phyloP scores from a whole-genome alignment of 2,888 invertebrate species.

The Antitype chi region DNA sequence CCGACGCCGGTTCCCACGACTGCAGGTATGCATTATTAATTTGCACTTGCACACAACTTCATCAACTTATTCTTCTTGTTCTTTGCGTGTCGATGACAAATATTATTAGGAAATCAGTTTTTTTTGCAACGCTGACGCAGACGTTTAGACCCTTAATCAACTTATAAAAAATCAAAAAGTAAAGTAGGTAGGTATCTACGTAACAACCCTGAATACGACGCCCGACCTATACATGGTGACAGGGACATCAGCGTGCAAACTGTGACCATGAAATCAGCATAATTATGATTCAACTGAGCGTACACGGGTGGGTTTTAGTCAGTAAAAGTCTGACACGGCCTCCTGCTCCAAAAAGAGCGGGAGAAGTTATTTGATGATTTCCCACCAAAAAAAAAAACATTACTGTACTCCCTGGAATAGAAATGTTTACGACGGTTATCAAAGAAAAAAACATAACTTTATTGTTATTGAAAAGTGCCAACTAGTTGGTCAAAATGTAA shows the following conservation, averaged over 20 bases:
- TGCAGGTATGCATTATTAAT: slow-evolving; percentile 74
- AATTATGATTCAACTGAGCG: no score
- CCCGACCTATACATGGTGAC: background rate
- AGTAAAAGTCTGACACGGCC: no score
- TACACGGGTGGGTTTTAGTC: no score
- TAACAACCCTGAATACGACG: background rate
- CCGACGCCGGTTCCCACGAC: slow-evolving; percentile 78
- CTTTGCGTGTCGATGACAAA: background rate
- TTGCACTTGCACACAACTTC: background rate
- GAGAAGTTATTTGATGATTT: no score
- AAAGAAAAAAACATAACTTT: no score
- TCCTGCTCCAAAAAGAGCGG: no score
- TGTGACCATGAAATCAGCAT: background rate
- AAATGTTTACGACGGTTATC: no score
- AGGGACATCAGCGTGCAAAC: background rate
- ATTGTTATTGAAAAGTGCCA: no score
- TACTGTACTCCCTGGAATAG: no score
- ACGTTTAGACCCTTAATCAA: background rate
- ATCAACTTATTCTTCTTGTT: background rate
- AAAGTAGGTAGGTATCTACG: background rate
- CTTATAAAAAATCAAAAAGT: background rate
- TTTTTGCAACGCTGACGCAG: background rate
- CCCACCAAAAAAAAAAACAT: no score
- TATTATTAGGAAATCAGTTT: background rate
- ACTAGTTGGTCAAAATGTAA: no score